Evolutionary conservation across 2,888 invertebrate species (phyloP), one percentile per base, ranked within the genome.

Genomic region (Diloba caeruleocephala): DNA sequence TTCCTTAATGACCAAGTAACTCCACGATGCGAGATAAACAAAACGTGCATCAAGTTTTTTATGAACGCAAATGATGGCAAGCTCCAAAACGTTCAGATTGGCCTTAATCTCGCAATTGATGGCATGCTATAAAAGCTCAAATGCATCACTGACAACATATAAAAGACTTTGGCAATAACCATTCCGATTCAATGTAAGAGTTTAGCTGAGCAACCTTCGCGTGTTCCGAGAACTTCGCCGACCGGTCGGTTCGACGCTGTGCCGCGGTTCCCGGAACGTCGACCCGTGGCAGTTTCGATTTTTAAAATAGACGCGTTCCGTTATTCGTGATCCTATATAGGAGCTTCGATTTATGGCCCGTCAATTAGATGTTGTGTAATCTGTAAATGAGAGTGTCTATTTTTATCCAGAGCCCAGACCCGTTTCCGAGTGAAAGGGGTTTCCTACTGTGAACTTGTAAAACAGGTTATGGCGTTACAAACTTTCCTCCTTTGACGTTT

Each of bases 221-320:
- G 78, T 79, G 78, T 91, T 91, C 91, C 65, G 56, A 84, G 91
- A 92, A 90, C 73, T 65, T 69, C 67, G 78, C 61, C 82, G 87
- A 87, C 86, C 88, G 88, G 87, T 87, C 73, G 71, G 76, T 76
- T 75, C 76, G 72, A 52, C 60, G 77, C 53, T 70, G 73, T 67
- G 76, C 70, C 64, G 76, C 76, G 76, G 65, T 90, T 90, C 89
- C 82, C 74, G 76, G 89, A 89, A 89, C 76, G 72, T 65, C 82
- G 81, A 81, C 76, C 81, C 77, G 78, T 70, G 62, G 81, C 77
- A 78, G 84, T 82, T 88, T 89, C 85, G 81, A 88, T 89, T 90
- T 90, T 90, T 87, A 84, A 90, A 89, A 89, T 89, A 89, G 89
- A 87, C 74, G 73, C 85, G 84, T 84, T 87, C 88, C 86, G 85